Evolutionary conservation across 2,797 vertebrate genomes (phyloP), one percentile per base, ranked within the genome.

Genomic region (Tenualosa thibaudeaui): DNA sequence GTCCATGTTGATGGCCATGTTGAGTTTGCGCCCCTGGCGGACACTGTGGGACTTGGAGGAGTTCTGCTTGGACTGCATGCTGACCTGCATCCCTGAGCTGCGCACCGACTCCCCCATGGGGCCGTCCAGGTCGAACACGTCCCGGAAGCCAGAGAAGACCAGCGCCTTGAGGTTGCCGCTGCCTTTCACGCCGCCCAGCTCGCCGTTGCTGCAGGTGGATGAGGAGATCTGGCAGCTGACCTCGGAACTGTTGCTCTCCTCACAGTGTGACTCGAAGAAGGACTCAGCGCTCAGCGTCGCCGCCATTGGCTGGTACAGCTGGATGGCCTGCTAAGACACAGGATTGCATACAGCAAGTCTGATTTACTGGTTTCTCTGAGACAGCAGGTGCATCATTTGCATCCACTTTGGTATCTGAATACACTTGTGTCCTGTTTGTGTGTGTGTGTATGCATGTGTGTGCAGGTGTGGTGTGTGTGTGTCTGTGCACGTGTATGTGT

Each of bases 191-290:
- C 15, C 40, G 93, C 96, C 94, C 90, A 96, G 95, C 91, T 98
- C 97, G 87, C 97, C 97, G 88, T 98, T 98, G 96, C 96, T 98
- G 89, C 95, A 88, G 91, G 96, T 7, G 37, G 71, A 19, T 1
- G 92, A 85, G 91, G 95, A 96, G 94, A 97, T 96, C 92, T 96
- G 96, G 94, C 96, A 97, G 90, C 96, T 96, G 95, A 97, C 94
- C 94, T 97, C 96, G 86, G 96, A 94, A 92, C 97, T 97, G 93
- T 97, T 99, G 93, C 97, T 98, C 93, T 99, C 97, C 96, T 98
- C 97, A 95, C 97, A 97, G 94, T 97, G 97, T 91, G 98, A 97
- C 94, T 98, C 97, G 96, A 97, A 99, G 96, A 98, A 99, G 89
- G 96, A 97, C 92, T 97, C 97, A 78, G 97, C 97, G 3, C 93